Base-by-base conservation (phyloP, 2,797 vertebrate genomes). In the Serranus cabrilla region DNA sequence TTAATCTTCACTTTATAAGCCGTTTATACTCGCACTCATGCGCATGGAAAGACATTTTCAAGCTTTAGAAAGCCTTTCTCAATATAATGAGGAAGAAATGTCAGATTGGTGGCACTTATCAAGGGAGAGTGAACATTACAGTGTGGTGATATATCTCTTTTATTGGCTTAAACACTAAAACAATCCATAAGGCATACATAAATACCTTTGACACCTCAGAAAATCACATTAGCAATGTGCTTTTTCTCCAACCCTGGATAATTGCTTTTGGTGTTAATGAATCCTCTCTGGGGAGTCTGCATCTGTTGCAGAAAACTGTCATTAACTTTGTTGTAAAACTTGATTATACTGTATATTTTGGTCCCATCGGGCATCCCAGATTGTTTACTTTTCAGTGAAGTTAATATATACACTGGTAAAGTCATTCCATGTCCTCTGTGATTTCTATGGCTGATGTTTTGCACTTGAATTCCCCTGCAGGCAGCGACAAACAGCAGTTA, bases 261-360 rank as follows among this genome's bases (percentile, higher is more conserved):
- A 76, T 52, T 73, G 51, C 40, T 34, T 82, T 20, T 46, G 31
- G 37, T 52, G 25, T 49, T 72, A 37, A 47, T 71, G n/a, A 62
- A 57, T 71, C 58, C 1, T 23, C 56, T 61, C 20, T 40, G 16
- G 0, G n/a, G 20, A 61, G n/a, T 5, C 60, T 21, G 46, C 46
- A 63, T 74, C 42, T 78, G 50, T 40, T 23, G 37, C 21, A 46
- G 23, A 46, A 47, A 31, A 0, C 23, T 16, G 37, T 55, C 34
- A 47, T 46, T 65, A 50, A 71, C 34, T 31, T 68, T 62, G 27
- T 46, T 42, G 13, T 20, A 25, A 34, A 68, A 64, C n/a, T 17
- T 56, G 2, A 66, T 54, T n/a, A 60, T 11, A 40, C 25, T 0
- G 3, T 64, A 31, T 11, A 47, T 62, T 78, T 46, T 52, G 3